Conservation (phyloP, 2,888 invertebrate species). For the Ceramica pisi region DNA sequence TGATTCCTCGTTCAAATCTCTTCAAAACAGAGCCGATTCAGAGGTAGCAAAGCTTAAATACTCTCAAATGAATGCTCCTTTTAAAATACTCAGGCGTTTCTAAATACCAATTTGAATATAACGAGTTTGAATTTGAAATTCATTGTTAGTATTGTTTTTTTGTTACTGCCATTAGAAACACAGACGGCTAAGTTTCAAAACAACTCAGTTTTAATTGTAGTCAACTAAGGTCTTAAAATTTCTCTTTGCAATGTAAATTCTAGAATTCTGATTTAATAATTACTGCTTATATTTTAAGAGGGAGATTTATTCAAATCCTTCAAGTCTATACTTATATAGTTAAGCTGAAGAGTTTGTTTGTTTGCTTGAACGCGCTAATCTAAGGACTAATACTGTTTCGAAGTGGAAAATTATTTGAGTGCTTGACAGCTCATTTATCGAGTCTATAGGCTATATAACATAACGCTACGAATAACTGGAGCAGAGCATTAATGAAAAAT, state of each 20-base stretch:
- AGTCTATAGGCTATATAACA: no score
- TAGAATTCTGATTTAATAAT: conserved; percentile 10
- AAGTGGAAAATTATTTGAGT: no score
- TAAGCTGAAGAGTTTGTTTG: no score
- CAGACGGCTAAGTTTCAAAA: conserved; percentile 33
- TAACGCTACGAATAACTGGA: no score
- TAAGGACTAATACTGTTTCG: no score
- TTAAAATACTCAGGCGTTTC: conserved; percentile 9
- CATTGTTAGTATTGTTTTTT: conserved; percentile 33
- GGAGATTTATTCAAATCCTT: conserved; percentile 21
- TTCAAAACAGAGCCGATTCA: neutral
- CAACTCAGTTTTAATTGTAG: conserved; percentile 24
- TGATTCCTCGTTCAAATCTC: neutral
- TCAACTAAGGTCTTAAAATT: conserved; percentile 10
- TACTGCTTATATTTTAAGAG: conserved; percentile 12
- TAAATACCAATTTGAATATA: conserved; percentile 14
- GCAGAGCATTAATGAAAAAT: no score
- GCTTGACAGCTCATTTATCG: no score
- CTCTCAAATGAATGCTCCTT: neutral
- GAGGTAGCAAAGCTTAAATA: conserved; percentile 6
- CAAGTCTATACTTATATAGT: neutral
- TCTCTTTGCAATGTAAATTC: conserved; percentile 28
- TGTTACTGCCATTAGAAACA: conserved; percentile 14
- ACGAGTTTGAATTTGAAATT: conserved; percentile 19
- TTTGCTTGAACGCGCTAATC: no score